phyloP scores from a whole-genome alignment of 2,888 invertebrate genomes.

The Eupithecia exiguata region DNA sequence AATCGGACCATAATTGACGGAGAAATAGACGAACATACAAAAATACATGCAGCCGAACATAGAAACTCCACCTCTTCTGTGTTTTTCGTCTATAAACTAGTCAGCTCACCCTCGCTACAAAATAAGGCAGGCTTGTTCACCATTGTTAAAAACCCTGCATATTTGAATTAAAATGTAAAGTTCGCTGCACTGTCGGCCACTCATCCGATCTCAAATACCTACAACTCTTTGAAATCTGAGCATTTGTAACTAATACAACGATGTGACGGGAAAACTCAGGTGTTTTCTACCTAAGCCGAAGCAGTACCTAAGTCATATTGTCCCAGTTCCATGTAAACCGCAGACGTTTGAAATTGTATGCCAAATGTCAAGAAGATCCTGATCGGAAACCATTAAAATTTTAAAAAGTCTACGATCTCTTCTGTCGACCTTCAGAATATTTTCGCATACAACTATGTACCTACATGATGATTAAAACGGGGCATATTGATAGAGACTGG shows the following conservation, averaged over 20 bases:
- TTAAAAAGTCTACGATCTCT: background rate
- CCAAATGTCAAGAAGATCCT: background rate
- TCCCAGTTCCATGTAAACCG: background rate
- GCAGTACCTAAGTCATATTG: background rate
- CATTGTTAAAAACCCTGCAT: conserved; percentile 35
- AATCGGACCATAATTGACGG: no score
- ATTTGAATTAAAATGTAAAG: conserved; percentile 41
- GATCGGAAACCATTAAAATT: background rate
- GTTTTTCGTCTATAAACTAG: no score
- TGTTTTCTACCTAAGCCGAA: background rate
- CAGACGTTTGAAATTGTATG: background rate
- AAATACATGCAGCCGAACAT: no score
- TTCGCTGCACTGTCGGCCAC: conserved; percentile 39
- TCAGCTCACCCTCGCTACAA: conserved; percentile 4
- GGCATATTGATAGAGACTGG: background rate
- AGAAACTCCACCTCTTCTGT: no score
- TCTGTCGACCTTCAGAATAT: background rate
- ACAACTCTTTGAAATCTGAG: conserved; percentile 5
- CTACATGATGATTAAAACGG: background rate
- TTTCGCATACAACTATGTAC: background rate
- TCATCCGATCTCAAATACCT: conserved; percentile 22
- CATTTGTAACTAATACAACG: background rate
- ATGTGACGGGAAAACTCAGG: background rate
- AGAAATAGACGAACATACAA: no score
- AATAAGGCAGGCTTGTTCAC: conserved; percentile 37